Evolutionary conservation across 1,140 invertebrate species (phyloP).

Genomic region (Ylistrum balloti): DNA sequence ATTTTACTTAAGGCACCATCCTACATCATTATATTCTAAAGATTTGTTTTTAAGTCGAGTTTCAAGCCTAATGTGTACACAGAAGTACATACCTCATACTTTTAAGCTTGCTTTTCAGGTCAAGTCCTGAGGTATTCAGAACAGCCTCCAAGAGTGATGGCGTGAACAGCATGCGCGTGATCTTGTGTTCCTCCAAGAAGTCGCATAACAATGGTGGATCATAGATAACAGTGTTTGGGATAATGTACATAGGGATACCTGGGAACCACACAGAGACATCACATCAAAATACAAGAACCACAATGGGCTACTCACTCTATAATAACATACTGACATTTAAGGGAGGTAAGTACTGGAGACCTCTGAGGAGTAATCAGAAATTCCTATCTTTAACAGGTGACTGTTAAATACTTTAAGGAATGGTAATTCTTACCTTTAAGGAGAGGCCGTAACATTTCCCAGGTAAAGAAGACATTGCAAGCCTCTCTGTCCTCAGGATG

Average conservation of each 20-base stretch:
- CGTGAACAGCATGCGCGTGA: slow-evolving; percentile 83
- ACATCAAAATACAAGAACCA: too few relatives aligned
- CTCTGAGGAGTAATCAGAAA: too few relatives aligned
- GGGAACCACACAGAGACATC: slow-evolving; percentile 39
- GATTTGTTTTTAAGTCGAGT: background rate
- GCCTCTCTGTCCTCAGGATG: slow-evolving; percentile 80
- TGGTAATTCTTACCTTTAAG: slow-evolving; percentile 81
- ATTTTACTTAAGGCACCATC: too few relatives aligned
- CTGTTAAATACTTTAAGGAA: too few relatives aligned
- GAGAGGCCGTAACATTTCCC: slow-evolving; percentile 83
- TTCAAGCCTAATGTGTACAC: background rate
- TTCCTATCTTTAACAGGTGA: too few relatives aligned
- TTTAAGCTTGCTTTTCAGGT: slow-evolving; percentile 66
- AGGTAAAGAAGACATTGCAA: slow-evolving; percentile 83
- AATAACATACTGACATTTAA: too few relatives aligned
- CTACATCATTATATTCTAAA: background rate
- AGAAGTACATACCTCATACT: slow-evolving; percentile 68
- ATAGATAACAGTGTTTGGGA: slow-evolving; percentile 82
- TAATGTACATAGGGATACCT: slow-evolving; percentile 81
- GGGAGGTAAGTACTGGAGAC: too few relatives aligned
- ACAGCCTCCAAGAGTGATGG: slow-evolving; percentile 83
- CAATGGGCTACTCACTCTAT: too few relatives aligned
- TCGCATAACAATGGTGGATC: slow-evolving; percentile 80
- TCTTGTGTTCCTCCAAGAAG: slow-evolving; percentile 77
- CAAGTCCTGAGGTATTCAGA: slow-evolving; percentile 75